These are phyloP conservation scores for Eurois occulta DNA, from an alignment of 2,888 invertebrate species.

Conservation along the genomic window DNA sequence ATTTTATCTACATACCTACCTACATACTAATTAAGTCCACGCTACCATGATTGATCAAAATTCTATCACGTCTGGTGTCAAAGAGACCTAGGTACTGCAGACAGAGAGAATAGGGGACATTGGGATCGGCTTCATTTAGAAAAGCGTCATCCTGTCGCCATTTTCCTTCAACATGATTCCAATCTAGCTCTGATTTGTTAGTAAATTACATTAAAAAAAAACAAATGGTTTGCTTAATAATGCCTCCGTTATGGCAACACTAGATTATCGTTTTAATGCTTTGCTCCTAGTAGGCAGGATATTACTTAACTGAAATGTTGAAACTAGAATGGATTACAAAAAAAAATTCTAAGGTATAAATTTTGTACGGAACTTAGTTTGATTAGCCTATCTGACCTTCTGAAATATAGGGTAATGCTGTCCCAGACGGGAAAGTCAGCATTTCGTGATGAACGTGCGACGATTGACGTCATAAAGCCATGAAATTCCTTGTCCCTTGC, in stretches of 20 bases:
- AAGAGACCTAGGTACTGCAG: background rate
- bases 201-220: background rate
- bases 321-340: constrained; percentile 15
- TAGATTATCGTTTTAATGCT: constrained; percentile 8
- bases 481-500: constrained; percentile 40
- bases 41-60: background rate
- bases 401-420: background rate
- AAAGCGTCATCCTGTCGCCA: background rate
- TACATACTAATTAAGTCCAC: background rate
- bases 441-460: constrained; percentile 10
- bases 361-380: background rate
- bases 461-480: constrained; percentile 12
- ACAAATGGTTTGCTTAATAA: background rate
- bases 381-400: constrained; percentile 1
- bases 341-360: background rate
- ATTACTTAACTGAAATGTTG: constrained; percentile 18
- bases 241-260: constrained; percentile 13
- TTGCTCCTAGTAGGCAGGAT: background rate
- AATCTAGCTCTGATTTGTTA: background rate
- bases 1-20: constrained; percentile 10
- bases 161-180: background rate
- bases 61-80: background rate
- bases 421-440: constrained; percentile 7
- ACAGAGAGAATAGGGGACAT: background rate
- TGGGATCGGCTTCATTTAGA: background rate